Conservation (phyloP, 2,888 invertebrate genomes). For the Eurois occulta region DNA sequence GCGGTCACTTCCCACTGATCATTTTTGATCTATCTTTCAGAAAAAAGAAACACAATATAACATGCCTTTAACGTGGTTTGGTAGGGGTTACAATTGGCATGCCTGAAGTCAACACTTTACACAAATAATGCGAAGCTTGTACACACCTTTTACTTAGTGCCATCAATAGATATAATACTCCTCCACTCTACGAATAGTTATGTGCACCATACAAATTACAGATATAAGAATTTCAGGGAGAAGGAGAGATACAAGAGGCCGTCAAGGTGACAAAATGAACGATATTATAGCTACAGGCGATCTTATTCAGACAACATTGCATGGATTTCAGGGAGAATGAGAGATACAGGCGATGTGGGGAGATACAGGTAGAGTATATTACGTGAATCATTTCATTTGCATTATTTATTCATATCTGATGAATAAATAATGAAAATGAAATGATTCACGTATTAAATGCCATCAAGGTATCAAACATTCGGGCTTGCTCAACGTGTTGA, state of each 20-base stretch:
- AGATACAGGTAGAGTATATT: background rate
- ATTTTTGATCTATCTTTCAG: background rate
- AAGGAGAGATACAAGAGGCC: background rate
- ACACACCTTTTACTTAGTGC: background rate
- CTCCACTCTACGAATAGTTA: too few relatives aligned
- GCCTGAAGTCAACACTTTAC: background rate
- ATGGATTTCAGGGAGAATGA: background rate
- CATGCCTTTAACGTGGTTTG: background rate
- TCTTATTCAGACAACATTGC: background rate
- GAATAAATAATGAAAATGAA: too few relatives aligned
- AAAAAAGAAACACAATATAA: background rate
- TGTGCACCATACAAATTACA: background rate
- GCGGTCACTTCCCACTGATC: background rate
- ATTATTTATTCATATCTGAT: too few relatives aligned
- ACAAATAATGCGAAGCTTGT: background rate
- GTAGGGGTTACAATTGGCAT: background rate
- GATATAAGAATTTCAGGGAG: background rate
- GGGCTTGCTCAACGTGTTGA: slow-evolving; percentile 48
- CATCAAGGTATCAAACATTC: slow-evolving; percentile 33
- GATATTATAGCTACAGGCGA: background rate
- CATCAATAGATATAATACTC: background rate
- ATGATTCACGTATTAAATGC: slow-evolving; percentile 36
- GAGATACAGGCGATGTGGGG: background rate
- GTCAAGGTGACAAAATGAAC: background rate
- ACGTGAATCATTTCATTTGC: too few relatives aligned